phyloP scores from a whole-genome alignment of 2,113 vertebrate genomes.

The Peucedramus taeniatus region DNA sequence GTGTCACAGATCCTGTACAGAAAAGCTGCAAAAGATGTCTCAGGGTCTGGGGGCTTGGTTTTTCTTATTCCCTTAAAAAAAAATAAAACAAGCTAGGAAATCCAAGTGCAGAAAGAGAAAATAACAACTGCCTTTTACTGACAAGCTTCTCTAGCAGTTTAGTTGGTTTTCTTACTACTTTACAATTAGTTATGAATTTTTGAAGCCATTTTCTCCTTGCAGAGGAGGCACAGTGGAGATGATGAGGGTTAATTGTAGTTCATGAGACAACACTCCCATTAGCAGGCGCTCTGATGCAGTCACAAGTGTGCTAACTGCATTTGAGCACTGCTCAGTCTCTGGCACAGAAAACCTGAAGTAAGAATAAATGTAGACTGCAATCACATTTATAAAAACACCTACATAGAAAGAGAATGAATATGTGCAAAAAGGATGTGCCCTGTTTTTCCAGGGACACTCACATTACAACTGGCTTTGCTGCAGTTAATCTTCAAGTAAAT shows the following conservation, averaged over 20 bases:
- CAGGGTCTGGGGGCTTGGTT: neutral
- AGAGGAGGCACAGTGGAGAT: neutral
- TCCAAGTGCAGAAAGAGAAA: neutral
- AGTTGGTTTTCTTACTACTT: neutral
- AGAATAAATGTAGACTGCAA: neutral
- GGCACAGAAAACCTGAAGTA: neutral
- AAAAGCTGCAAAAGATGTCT: neutral
- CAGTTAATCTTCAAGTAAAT: constrained; percentile 44
- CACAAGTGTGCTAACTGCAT: neutral
- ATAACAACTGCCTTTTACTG: neutral
- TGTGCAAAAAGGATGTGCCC: neutral
- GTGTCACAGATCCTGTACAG: neutral
- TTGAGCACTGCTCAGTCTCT: neutral
- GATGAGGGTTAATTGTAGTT: neutral
- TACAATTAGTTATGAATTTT: neutral
- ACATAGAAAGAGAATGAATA: neutral
- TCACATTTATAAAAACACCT: constrained; percentile 10
- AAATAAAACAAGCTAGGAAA: neutral
- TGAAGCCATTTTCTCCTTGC: neutral
- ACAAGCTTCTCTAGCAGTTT: neutral
- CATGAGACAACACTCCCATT: neutral
- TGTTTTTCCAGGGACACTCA: neutral
- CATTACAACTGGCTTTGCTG: neutral
- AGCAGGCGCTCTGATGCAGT: neutral
- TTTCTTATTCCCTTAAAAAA: neutral